Evolutionary conservation across 2,888 invertebrate genomes (phyloP).

Genomic region (Tribolium freemani): DNA sequence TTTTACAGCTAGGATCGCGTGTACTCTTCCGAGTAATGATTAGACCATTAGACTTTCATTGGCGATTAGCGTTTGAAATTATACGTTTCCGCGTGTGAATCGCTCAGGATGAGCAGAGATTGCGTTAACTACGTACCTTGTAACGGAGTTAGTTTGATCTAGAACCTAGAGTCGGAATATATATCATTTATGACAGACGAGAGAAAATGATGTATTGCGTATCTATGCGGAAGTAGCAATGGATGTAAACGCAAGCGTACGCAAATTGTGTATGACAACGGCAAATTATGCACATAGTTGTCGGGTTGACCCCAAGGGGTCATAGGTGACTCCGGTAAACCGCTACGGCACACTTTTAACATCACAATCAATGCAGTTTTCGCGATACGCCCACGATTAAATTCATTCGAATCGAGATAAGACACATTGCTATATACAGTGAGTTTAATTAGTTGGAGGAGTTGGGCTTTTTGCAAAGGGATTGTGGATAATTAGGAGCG

Average conservation of each 20-base stretch:
- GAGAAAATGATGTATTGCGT: slow-evolving; percentile 5
- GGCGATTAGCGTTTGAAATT: slow-evolving; percentile 29
- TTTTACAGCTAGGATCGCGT: slow-evolving; percentile 37
- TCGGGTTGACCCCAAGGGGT: slow-evolving; percentile 45
- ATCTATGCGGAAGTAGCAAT: slow-evolving; percentile 28
- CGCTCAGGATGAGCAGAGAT: slow-evolving; percentile 20
- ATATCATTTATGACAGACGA: slow-evolving; percentile 8
- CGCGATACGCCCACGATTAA: slow-evolving; percentile 34
- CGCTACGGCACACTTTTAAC: slow-evolving; percentile 51
- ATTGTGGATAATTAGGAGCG: slow-evolving; percentile 3
- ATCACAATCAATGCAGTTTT: slow-evolving; percentile 42
- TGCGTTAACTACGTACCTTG: neutral
- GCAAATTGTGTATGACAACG: slow-evolving; percentile 42
- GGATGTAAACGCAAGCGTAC: slow-evolving; percentile 20
- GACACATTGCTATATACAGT: slow-evolving; percentile 53
- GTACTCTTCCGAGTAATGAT: slow-evolving; percentile 35
- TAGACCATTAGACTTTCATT: slow-evolving; percentile 40
- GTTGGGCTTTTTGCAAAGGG: slow-evolving; percentile 40
- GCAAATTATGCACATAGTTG: slow-evolving; percentile 49
- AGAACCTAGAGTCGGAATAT: slow-evolving; percentile 1
- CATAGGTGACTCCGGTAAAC: slow-evolving; percentile 47
- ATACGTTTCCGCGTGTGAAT: slow-evolving; percentile 28
- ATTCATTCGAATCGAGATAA: slow-evolving; percentile 37
- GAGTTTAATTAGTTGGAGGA: slow-evolving; percentile 56
- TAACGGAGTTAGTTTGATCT: neutral